Evolutionary conservation across 2,797 vertebrate species (phyloP).

Genomic region (Scleropages formosus): DNA sequence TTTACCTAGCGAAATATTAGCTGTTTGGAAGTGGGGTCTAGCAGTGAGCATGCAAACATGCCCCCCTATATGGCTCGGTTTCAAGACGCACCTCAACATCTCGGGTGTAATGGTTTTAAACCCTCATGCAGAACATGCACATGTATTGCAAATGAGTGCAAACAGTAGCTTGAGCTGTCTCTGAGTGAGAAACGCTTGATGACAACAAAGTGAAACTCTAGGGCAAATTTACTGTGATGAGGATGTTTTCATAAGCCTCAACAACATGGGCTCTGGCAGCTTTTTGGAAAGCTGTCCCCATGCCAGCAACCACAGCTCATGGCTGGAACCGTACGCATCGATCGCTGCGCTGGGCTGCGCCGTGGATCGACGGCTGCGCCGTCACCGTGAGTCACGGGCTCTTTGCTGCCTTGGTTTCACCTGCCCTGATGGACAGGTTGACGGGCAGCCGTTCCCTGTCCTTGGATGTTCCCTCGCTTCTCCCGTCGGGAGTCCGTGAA

Average conservation of each 20-base stretch:
- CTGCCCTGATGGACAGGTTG: too few species aligned
- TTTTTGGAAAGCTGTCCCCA: constrained; percentile 39
- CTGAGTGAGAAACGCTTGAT: neutral
- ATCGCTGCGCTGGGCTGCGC: constrained; percentile 35
- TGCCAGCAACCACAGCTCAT: constrained; percentile 58
- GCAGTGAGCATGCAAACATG: neutral
- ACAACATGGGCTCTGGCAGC: constrained; percentile 50
- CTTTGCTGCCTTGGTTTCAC: neutral
- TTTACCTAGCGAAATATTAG: too few species aligned
- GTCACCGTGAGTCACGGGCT: constrained; percentile 51
- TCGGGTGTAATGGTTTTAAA: neutral
- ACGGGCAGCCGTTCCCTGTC: too few species aligned
- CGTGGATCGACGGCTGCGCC: constrained; percentile 23
- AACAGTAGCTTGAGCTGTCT: neutral
- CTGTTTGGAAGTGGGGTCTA: too few species aligned
- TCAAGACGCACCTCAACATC: neutral
- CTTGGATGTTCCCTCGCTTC: too few species aligned
- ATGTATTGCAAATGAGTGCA: neutral
- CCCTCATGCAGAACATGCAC: neutral
- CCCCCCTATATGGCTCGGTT: neutral
- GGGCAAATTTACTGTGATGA: constrained; percentile 1
- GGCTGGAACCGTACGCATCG: constrained; percentile 36
- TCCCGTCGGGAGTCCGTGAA: too few species aligned
- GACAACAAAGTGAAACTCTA: constrained; percentile 19
- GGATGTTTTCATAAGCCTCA: constrained; percentile 52